A percentile compares a stretch with the other conserved stretches of the same genome.
These are phyloP conservation scores for Drosophila sucinea DNA, from an alignment of 1,140 invertebrate genomes.

Conservation along the genomic window DNA sequence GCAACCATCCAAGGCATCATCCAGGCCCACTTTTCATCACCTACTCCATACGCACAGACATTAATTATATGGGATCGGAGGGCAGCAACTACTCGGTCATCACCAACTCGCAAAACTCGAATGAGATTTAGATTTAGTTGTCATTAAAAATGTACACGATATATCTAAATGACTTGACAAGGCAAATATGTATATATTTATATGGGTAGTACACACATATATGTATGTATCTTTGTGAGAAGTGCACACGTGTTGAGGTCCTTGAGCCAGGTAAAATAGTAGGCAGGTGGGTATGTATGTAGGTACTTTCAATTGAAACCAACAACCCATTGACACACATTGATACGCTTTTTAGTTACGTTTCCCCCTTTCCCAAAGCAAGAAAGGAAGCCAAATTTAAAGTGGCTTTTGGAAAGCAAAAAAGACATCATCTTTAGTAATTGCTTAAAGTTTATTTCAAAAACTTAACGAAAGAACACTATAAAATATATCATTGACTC, in stretches of 20 bases:
- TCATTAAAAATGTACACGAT: constrained; percentile 69
- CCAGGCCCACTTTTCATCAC: constrained; percentile 1
- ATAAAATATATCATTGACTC: no score
- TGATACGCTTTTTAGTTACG: constrained; percentile 62
- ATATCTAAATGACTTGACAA: constrained; percentile 55
- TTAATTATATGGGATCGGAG: background rate
- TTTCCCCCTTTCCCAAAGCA: background rate
- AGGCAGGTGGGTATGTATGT: background rate
- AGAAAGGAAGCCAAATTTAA: background rate
- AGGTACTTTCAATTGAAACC: constrained; percentile 53
- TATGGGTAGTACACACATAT: background rate
- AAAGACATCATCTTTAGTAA: background rate
- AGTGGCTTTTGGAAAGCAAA: background rate
- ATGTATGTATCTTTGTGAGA: background rate
- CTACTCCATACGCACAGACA: constrained; percentile 1
- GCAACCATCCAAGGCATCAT: background rate
- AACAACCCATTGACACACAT: constrained; percentile 73
- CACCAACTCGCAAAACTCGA: constrained; percentile 32
- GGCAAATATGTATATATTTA: background rate
- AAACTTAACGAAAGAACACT: no score
- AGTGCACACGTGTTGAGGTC: constrained; percentile 20
- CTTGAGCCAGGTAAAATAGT: background rate
- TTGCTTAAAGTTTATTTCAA: background rate
- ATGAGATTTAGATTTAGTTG: constrained; percentile 73
- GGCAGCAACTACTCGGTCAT: constrained; percentile 15